A percentile compares a stretch with the other conserved stretches of the same genome.
phyloP scores from a whole-genome alignment of 1,140 invertebrate genomes.

The Drosophila ambigua region DNA sequence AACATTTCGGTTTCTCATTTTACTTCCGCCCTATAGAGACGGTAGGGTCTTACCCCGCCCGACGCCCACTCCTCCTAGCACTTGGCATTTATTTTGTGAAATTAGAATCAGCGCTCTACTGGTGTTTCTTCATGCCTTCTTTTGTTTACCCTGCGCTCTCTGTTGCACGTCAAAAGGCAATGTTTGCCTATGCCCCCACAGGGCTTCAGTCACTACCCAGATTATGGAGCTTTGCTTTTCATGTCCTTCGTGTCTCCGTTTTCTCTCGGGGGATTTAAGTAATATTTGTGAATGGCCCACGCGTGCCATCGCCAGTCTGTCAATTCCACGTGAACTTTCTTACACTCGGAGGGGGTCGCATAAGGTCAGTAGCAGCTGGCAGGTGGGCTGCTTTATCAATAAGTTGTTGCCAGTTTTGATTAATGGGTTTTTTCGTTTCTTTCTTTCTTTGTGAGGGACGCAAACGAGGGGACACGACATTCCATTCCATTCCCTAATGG shows the following conservation, averaged over 20 bases:
- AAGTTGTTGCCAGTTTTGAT: constrained; percentile 59
- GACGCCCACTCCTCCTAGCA: constrained; percentile 17
- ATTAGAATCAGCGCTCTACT: constrained; percentile 65
- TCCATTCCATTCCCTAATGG: constrained; percentile 14
- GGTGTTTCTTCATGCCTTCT: constrained; percentile 26
- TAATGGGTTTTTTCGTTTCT: constrained; percentile 53
- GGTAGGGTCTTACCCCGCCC: neutral
- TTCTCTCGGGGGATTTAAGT: constrained; percentile 10
- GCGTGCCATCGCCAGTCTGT: constrained; percentile 26
- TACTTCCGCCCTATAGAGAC: constrained; percentile 3
- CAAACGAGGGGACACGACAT: constrained; percentile 2
- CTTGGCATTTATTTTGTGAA: constrained; percentile 59
- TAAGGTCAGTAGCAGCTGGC: constrained; percentile 1
- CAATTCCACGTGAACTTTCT: constrained; percentile 17
- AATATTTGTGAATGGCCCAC: constrained; percentile 50
- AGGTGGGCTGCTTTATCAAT: constrained; percentile 57
- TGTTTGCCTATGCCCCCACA: constrained; percentile 40
- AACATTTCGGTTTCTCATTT: constrained; percentile 24
- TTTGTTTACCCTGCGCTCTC: constrained; percentile 36
- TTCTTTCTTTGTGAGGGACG: no score
- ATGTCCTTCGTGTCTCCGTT: constrained; percentile 51
- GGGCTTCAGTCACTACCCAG: constrained; percentile 41
- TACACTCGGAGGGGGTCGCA: no score
- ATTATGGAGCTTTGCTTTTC: constrained; percentile 57
- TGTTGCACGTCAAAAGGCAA: constrained; percentile 56